phyloP scores from a whole-genome alignment of 2,113 vertebrate species.

The Tyto alba region DNA sequence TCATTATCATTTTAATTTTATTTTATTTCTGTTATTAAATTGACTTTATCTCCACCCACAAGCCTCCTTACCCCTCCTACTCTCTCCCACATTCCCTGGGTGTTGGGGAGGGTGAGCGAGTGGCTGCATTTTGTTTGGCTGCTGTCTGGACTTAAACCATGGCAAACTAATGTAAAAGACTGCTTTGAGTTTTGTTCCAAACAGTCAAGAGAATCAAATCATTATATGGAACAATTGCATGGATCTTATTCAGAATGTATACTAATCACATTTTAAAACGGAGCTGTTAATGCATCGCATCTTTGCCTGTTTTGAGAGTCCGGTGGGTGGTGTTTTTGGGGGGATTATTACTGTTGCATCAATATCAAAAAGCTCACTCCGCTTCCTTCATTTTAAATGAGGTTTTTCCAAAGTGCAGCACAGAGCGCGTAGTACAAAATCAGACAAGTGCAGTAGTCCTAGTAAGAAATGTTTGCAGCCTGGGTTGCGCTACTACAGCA shows the following conservation, averaged over 20 bases:
- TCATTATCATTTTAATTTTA: no score
- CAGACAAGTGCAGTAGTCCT: not conserved
- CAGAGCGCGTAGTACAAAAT: not conserved
- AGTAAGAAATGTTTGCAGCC: not conserved
- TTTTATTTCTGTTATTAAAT: no score
- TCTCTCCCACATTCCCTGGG: no score
- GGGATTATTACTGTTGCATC: not conserved
- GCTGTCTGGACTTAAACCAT: no score
- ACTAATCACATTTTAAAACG: not conserved
- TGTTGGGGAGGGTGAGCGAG: no score
- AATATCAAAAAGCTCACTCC: not conserved
- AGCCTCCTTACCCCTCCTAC: no score
- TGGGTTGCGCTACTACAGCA: not conserved
- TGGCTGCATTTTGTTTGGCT: no score
- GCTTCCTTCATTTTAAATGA: not conserved
- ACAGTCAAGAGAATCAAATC: not conserved
- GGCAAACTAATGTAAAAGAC: not conserved
- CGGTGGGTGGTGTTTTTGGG: not conserved
- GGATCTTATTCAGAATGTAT: not conserved
- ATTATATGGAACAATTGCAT: not conserved
- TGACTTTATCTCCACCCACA: no score
- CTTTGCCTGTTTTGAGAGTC: not conserved
- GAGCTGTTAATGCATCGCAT: not conserved
- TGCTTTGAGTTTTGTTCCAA: not conserved
- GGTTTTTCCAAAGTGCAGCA: not conserved